Conservation (phyloP, 2,888 invertebrate species). For the Hesperia comma region DNA sequence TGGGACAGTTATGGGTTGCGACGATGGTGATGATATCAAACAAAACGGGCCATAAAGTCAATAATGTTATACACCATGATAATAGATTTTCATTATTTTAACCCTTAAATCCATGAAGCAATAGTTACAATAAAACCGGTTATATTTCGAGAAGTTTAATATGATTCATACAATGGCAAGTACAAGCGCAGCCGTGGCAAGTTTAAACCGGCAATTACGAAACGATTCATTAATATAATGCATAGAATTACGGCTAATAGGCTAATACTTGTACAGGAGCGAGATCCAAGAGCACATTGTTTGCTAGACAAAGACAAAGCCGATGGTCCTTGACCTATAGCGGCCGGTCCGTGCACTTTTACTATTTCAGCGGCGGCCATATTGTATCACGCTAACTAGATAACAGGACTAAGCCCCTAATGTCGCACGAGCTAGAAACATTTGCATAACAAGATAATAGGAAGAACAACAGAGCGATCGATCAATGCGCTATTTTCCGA, state of each 20-base stretch:
- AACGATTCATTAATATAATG: conserved; percentile 1
- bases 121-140: too few relatives aligned
- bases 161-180: neutral
- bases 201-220: neutral
- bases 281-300: conserved; percentile 27
- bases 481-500: neutral
- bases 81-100: too few relatives aligned
- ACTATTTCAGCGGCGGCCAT: conserved; percentile 50
- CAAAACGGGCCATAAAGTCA: too few relatives aligned
- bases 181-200: neutral
- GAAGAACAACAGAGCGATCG: neutral
- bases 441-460: conserved; percentile 14
- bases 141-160: neutral
- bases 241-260: neutral
- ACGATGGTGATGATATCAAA: too few relatives aligned
- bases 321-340: conserved; percentile 70
- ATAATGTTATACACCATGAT: too few relatives aligned
- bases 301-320: conserved; percentile 64
- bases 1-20: too few relatives aligned
- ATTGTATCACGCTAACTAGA: conserved; percentile 48
- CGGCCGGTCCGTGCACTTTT: conserved; percentile 64
- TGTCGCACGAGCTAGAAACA: conserved; percentile 15
- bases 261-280: conserved; percentile 6
- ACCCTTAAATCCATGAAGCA: too few relatives aligned
- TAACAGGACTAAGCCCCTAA: conserved; percentile 25